These are phyloP conservation scores for Pemphigus obesinymphae DNA, from an alignment of 1,140 invertebrate genomes.

Conservation along the genomic window DNA sequence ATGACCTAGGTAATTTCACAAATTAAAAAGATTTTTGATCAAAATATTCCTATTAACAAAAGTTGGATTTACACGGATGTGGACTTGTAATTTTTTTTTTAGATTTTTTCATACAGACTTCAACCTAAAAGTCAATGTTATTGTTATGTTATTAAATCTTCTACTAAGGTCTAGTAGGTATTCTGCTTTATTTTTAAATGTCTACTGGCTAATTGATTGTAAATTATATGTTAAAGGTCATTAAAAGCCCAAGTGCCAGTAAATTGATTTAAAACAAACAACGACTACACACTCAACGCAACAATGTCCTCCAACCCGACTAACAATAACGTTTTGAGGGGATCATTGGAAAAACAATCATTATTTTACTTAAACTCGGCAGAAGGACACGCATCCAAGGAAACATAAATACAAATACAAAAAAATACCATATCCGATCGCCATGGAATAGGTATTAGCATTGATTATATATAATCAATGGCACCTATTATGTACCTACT, in stretches of 20 bases:
- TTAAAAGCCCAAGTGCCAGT: neutral
- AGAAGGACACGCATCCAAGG: neutral
- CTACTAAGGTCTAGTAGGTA: too few relatives aligned
- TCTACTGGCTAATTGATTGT: neutral
- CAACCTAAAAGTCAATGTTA: too few relatives aligned
- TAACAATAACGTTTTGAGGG: neutral
- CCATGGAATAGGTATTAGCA: too few relatives aligned
- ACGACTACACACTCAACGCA: neutral
- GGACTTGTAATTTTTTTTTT: too few relatives aligned
- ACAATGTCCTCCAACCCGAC: neutral
- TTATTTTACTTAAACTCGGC: neutral
- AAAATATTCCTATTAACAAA: too few relatives aligned
- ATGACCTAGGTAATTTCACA: too few relatives aligned
- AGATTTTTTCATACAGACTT: too few relatives aligned
- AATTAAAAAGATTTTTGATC: too few relatives aligned
- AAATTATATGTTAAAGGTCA: neutral
- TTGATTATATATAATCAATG: too few relatives aligned
- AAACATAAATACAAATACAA: neutral
- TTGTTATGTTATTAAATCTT: too few relatives aligned
- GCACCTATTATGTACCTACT: neutral
- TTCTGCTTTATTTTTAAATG: neutral
- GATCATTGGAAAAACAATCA: neutral
- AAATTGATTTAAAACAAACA: neutral
- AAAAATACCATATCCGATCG: too few relatives aligned
- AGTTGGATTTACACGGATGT: too few relatives aligned